These are phyloP conservation scores for Athalia cordata DNA, from an alignment of 2,888 invertebrate genomes.

Conservation along the genomic window DNA sequence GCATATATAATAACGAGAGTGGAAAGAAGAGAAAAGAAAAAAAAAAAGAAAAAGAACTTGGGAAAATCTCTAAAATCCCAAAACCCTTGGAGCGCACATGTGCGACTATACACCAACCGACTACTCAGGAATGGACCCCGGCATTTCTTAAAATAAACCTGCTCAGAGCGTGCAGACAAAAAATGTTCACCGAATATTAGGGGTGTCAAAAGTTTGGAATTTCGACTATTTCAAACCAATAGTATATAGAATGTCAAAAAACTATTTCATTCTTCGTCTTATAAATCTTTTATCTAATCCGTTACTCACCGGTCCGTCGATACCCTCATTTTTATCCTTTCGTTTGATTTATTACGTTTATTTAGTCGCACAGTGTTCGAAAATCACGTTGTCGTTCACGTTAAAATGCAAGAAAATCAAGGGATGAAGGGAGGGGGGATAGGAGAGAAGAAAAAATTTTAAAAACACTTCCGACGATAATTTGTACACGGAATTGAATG, in stretches of 20 bases:
- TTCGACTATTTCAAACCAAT: background rate
- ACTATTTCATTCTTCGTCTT: background rate
- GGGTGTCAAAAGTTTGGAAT: conserved; percentile 24
- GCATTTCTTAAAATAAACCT: conserved; percentile 34
- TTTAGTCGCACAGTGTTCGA: no score
- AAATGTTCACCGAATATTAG: conserved; percentile 17
- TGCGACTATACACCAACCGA: background rate
- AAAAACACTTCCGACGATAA: no score
- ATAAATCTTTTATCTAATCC: background rate
- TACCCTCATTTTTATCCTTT: no score
- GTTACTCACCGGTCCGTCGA: background rate
- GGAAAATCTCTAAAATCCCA: conserved; percentile 11
- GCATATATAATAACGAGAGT: conserved; percentile 38
- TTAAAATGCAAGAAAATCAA: no score
- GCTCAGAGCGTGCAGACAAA: conserved; percentile 8
- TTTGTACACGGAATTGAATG: no score
- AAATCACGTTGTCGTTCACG: no score
- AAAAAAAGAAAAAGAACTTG: conserved; percentile 24
- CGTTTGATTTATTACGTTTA: no score
- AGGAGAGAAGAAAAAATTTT: no score
- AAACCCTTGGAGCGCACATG: conserved; percentile 32
- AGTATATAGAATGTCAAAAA: background rate
- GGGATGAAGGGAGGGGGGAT: no score
- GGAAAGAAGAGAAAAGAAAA: conserved; percentile 14
- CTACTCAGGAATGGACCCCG: conserved; percentile 11